These are phyloP conservation scores for Cercopithecus neglectus DNA, from an alignment of 2,797 vertebrate species.

Conservation along the genomic window DNA sequence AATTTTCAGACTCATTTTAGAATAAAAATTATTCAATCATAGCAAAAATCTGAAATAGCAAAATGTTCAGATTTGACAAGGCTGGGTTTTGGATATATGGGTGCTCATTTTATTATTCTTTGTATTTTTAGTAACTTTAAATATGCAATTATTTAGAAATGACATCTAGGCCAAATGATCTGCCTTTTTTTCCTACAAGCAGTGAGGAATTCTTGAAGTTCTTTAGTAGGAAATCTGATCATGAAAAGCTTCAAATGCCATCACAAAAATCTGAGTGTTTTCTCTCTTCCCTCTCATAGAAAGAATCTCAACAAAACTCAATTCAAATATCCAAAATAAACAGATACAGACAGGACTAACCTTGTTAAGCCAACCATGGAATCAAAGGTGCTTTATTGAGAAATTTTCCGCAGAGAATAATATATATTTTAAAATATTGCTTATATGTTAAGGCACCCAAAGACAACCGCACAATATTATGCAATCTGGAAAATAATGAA, in stretches of 20 bases:
- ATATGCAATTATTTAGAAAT: background rate
- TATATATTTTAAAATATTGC: background rate
- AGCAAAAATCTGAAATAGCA: background rate
- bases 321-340: background rate
- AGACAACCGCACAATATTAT: constrained; percentile 9
- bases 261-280: background rate
- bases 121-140: background rate
- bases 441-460: background rate
- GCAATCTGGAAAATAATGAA: constrained; percentile 33
- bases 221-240: background rate
- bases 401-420: background rate
- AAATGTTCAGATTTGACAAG: background rate
- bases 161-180: background rate
- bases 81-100: background rate
- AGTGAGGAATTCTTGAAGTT: background rate
- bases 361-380: constrained; percentile 25
- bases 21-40: background rate
- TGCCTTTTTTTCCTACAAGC: background rate
- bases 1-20: background rate
- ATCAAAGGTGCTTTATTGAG: constrained; percentile 21
- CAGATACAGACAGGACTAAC: background rate
- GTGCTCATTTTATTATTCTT: background rate
- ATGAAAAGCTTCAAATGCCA: background rate
- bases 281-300: background rate
- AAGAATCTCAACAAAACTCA: background rate